Conservation (phyloP, 2,888 invertebrate species). For the Amiota communis region DNA sequence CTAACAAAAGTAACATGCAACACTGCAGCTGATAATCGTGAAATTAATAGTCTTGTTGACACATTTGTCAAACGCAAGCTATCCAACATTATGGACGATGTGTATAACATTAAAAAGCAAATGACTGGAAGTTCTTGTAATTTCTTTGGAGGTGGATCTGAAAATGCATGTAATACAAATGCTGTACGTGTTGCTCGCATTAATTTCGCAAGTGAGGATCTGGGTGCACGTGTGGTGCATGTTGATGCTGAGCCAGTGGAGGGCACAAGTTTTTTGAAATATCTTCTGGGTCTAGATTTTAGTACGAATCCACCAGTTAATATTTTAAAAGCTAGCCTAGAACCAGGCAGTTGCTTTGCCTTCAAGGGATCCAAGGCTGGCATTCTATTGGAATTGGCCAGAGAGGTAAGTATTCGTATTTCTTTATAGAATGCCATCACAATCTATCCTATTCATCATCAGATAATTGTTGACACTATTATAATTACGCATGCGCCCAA, state of each 20-base stretch:
- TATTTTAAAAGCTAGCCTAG: conserved; percentile 51
- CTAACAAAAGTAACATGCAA: neutral
- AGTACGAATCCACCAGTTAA: conserved; percentile 60
- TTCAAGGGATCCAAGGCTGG: conserved; percentile 52
- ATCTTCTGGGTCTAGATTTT: conserved; percentile 56
- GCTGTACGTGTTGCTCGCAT: conserved; percentile 39
- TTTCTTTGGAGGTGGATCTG: neutral
- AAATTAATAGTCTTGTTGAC: conserved; percentile 50
- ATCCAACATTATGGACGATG: conserved; percentile 55
- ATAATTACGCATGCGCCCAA: conserved; percentile 55
- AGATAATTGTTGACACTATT: conserved; percentile 55
- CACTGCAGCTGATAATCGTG: conserved; percentile 28
- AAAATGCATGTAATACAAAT: neutral
- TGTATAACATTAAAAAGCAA: conserved; percentile 57
- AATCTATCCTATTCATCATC: conserved; percentile 1
- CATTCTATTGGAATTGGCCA: conserved; percentile 53
- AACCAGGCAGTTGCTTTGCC: conserved; percentile 62
- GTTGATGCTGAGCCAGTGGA: conserved; percentile 54
- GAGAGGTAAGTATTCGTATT: conserved; percentile 35
- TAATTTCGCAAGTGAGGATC: conserved; percentile 61
- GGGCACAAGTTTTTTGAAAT: conserved; percentile 44
- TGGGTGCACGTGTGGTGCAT: conserved; percentile 57
- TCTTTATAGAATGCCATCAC: neutral
- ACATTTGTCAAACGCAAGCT: conserved; percentile 54
- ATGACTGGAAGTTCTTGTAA: conserved; percentile 41